A percentile compares a stretch with the other conserved stretches of the same genome.
Evolutionary conservation across 1,140 invertebrate species (phyloP).

Genomic region (Lepidurus arcticus): DNA sequence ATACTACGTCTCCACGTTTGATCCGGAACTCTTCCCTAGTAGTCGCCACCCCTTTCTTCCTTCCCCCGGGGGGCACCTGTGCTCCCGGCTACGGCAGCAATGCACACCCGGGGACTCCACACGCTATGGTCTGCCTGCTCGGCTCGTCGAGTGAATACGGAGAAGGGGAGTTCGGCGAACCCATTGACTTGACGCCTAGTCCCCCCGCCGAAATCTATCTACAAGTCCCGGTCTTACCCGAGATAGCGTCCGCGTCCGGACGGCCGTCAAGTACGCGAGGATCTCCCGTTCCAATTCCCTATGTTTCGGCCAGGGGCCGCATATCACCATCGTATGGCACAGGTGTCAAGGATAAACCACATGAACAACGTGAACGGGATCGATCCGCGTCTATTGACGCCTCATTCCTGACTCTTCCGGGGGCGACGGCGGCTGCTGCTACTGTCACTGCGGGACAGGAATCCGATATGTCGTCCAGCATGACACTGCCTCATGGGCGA

Average conservation of each 20-base stretch:
- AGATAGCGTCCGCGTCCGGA: not conserved
- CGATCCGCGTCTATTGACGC: conserved; percentile 77
- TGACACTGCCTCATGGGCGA: not conserved
- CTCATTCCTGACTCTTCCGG: conserved; percentile 49
- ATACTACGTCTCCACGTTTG: conserved; percentile 46
- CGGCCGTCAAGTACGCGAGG: not conserved
- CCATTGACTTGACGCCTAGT: conserved; percentile 43
- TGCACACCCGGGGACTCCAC: conserved; percentile 52
- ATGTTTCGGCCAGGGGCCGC: not conserved
- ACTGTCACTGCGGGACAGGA: conserved; percentile 28
- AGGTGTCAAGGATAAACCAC: not conserved
- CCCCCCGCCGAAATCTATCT: conserved; percentile 62
- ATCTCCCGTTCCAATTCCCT: not conserved
- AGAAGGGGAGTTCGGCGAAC: conserved; percentile 36
- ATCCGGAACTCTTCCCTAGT: conserved; percentile 46
- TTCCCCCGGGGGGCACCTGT: conserved; percentile 28
- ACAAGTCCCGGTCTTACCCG: conserved; percentile 57
- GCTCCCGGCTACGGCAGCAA: conserved; percentile 35
- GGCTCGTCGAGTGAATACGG: conserved; percentile 44
- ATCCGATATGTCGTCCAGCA: not conserved
- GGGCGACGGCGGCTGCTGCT: conserved; percentile 27
- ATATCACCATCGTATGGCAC: not conserved
- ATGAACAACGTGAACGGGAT: conserved; percentile 61
- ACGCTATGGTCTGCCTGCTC: conserved; percentile 41
- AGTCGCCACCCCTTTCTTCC: conserved; percentile 42